Conservation (phyloP, 2,888 invertebrate species). For the Euclidia mi region DNA sequence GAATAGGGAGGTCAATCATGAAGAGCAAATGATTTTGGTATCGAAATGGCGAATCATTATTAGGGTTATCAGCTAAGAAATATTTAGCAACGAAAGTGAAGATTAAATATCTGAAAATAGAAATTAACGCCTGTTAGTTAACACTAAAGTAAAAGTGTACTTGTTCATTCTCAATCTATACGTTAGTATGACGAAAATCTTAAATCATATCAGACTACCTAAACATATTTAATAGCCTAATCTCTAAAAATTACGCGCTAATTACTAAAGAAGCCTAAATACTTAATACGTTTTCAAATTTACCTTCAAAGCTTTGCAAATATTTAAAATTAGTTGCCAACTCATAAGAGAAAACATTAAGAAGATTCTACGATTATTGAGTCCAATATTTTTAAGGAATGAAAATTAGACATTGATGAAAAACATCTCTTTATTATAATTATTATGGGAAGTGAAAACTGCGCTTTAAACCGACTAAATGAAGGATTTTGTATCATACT, state of each 20-base stretch:
- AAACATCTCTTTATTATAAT: not conserved
- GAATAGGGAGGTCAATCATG: too few species aligned
- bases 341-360: not conserved
- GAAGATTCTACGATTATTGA: not conserved
- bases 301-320: not conserved
- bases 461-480: not conserved
- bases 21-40: too few species aligned
- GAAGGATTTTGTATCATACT: not conserved
- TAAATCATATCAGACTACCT: too few species aligned
- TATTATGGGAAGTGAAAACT: not conserved
- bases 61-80: too few species aligned
- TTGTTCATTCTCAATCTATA: too few species aligned
- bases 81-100: too few species aligned
- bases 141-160: too few species aligned
- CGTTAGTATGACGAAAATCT: too few species aligned
- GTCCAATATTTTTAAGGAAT: not conserved
- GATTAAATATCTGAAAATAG: too few species aligned
- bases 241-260: not conserved
- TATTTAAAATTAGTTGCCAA: conserved; percentile 1
- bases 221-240: not conserved
- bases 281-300: not conserved
- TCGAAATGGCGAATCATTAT: too few species aligned
- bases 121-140: too few species aligned
- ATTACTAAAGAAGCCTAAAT: not conserved
- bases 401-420: too few species aligned